phyloP scores from a whole-genome alignment of 1,140 invertebrate species.

The Macrotrachela quadricornifera region DNA sequence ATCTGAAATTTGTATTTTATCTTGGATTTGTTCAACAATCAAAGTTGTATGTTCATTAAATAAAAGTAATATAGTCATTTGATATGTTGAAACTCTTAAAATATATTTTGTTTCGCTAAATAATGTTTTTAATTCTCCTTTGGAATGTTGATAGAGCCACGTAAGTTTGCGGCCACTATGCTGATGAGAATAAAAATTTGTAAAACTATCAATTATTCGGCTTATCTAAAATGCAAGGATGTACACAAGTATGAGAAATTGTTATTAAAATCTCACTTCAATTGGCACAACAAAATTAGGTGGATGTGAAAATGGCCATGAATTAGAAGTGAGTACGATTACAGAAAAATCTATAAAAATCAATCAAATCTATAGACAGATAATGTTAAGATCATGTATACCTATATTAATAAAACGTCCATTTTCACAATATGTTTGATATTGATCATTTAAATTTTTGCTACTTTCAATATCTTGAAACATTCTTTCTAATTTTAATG shows the following conservation, averaged over 20 bases:
- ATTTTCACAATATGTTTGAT: too few species aligned
- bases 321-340: conserved; percentile 69
- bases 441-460: conserved; percentile 86
- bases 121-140: conserved; percentile 84
- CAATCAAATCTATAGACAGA: too few species aligned
- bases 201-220: conserved; percentile 84
- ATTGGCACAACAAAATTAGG: conserved; percentile 70
- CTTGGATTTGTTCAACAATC: conserved; percentile 62
- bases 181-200: conserved; percentile 74
- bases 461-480: conserved; percentile 93
- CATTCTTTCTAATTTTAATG: conserved; percentile 92
- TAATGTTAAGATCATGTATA: too few species aligned
- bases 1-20: conserved; percentile 66
- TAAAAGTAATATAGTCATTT: conserved; percentile 91
- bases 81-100: conserved; percentile 65
- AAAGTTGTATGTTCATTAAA: conserved; percentile 67
- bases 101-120: conserved; percentile 52
- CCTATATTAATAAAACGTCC: too few species aligned
- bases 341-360: conserved; percentile 9
- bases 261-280: conserved; percentile 40
- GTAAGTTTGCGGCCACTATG: conserved; percentile 89
- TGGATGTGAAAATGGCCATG: conserved; percentile 89
- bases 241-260: neutral
- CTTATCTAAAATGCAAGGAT: conserved; percentile 12
- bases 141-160: conserved; percentile 93